Percentiles rank a stretch among this genome's conserved stretches.
Evolutionary conservation across 2,797 vertebrate genomes (phyloP).

Genomic region (Menidia menidia): DNA sequence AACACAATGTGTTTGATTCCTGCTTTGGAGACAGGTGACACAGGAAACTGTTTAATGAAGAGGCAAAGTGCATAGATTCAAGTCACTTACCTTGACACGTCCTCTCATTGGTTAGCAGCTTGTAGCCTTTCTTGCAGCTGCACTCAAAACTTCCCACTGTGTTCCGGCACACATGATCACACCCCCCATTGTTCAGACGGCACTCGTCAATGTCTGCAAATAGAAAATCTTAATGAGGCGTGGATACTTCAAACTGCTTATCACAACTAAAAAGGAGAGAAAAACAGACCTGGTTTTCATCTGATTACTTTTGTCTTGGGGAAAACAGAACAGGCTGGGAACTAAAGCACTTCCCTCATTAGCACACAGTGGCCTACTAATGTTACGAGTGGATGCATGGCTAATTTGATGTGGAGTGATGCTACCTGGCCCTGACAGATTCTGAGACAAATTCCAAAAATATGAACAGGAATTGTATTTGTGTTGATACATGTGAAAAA

Average conservation of each 20-base stretch:
- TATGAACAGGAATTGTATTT: background rate
- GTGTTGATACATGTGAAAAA: constrained; percentile 5
- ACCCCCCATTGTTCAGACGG: constrained; percentile 93
- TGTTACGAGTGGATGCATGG: background rate
- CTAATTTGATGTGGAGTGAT: background rate
- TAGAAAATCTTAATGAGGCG: constrained; percentile 29
- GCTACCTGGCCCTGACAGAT: background rate
- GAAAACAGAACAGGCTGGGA: constrained; percentile 8
- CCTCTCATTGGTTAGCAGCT: constrained; percentile 96
- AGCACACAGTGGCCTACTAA: constrained; percentile 13
- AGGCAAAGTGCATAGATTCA: background rate
- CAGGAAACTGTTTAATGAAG: background rate
- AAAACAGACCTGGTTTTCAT: background rate
- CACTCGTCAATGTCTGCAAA: constrained; percentile 94
- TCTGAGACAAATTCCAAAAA: too few relatives aligned
- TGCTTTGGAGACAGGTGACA: background rate
- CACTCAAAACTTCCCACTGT: constrained; percentile 98
- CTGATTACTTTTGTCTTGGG: constrained; percentile 6
- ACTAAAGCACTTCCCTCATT: background rate
- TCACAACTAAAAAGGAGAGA: constrained; percentile 10
- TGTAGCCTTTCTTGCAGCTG: constrained; percentile 99
- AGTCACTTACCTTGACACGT: constrained; percentile 91
- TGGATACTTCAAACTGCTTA: constrained; percentile 11
- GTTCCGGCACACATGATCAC: constrained; percentile 97
- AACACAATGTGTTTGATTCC: background rate